These are phyloP conservation scores for Nomada ruficornis DNA, from an alignment of 2,888 invertebrate species.

Conservation along the genomic window DNA sequence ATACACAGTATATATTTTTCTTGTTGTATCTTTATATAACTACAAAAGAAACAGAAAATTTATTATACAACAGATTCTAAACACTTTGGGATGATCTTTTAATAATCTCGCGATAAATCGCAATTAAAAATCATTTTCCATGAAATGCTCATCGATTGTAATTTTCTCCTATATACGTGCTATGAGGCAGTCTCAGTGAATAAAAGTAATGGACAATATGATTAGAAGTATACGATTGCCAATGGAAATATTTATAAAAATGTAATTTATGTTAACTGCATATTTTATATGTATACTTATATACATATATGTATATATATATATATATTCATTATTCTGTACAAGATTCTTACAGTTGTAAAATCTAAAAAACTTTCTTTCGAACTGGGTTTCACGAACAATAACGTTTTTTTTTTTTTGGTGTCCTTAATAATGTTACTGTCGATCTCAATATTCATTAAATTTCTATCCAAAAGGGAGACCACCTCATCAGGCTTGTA, in stretches of 20 bases:
- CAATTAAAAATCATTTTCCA: constrained; percentile 44
- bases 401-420: constrained; percentile 20
- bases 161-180: constrained; percentile 17
- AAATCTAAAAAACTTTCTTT: constrained; percentile 34
- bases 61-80: constrained; percentile 63
- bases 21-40: constrained; percentile 66
- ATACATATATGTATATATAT: constrained; percentile 31
- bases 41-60: constrained; percentile 62
- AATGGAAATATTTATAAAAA: constrained; percentile 52
- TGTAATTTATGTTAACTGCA: constrained; percentile 42
- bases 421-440: constrained; percentile 33
- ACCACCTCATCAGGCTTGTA: constrained; percentile 41
- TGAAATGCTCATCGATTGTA: constrained; percentile 32
- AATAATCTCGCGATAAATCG: constrained; percentile 39
- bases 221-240: constrained; percentile 31
- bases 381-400: constrained; percentile 30
- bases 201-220: constrained; percentile 36
- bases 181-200: constrained; percentile 41
- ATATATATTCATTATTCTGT: constrained; percentile 21
- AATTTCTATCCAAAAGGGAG: constrained; percentile 35
- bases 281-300: constrained; percentile 39
- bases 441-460: constrained; percentile 21
- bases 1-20: constrained; percentile 50
- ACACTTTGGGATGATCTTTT: constrained; percentile 47
- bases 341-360: constrained; percentile 34